Base-by-base conservation (phyloP, 2,797 vertebrate genomes). In the Megalops cyprinoides region DNA sequence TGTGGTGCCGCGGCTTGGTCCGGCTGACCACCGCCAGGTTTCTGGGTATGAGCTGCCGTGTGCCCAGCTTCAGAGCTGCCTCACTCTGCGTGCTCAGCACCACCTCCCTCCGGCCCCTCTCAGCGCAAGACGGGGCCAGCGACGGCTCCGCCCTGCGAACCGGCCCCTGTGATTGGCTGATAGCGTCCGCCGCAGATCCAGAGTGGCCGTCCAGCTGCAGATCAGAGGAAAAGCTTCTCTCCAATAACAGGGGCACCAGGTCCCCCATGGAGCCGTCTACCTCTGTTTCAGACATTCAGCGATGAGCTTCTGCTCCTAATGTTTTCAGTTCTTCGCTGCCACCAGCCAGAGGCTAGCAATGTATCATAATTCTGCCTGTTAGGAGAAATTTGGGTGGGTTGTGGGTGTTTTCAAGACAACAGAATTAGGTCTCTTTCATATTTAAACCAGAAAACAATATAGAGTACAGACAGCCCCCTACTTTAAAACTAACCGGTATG, bases 31-130 rank as follows among this genome's bases (percentile, higher is more conserved):
- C 80, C 0, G 96, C 97, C 89, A 99, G 76, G 87, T 87, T 92
- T 74, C 89, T 95, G 42, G 98, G 98, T 79, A 99, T 98, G 71
- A 99, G 90, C 92, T 99, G 98, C 31, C 94, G 92, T 0, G 92
- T 95, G 15, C 97, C 97, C 60, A 92, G 77, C 85, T 96, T 97
- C 18, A 87, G 90, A 0, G 96, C 95, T 0, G 86, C 96, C 0
- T 93, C 87, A 80, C 97, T 97, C 18, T 95, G 86, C 0, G 97
- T 98, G 94, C 97, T 99, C 74, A 98, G 91, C 65, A 98, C 0
- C n/a, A 96, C 81, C 44, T 86, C 84, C 0, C 1, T 81, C 0
- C 84, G 62, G n/a, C 83, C 87, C 0, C 87, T 56, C 0, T 28
- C 65, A 5, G 4, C 49, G 12, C 85, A 85, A 0, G 81, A 51